Evolutionary conservation across 2,113 vertebrate species (phyloP), one percentile per base, ranked within the genome.

Genomic region (Phyllostomus hastatus): DNA sequence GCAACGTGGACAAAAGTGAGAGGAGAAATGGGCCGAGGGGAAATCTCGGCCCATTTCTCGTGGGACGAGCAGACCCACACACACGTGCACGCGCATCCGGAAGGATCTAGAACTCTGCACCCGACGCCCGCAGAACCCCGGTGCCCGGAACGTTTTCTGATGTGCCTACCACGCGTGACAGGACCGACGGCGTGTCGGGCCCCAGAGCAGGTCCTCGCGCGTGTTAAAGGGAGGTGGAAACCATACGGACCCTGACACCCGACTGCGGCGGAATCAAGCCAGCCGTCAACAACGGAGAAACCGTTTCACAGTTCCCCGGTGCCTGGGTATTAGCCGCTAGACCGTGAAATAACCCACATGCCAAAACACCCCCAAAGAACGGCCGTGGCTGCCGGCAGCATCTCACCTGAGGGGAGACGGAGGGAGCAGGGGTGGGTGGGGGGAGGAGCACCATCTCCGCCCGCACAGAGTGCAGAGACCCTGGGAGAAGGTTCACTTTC

Each of bases 31-130:
- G 67, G 38, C 57, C 20, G 4, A 12, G 7, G 57, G 57, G 43
- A 38, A 38, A 31, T 5, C 24, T n/a, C 10, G 67, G 41, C 57
- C 17, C 43, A 33, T 24, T n/a, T 33, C 41, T 50, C 59, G 54
- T 1, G 31, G 81, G 54, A 17, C 0, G 31, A 54, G 35, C 43
- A 43, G 43, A 5, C 6, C 1, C 76, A 4, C 48, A 14, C 31
- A 17, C 16, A 8, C n/a, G 5, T 2, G 2, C 24, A 86, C 1
- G 1, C 7, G 2, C 35, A 38, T 20, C 12, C 1, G 41, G 20
- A 22, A 66, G 43, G 43, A 9, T 1, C 1, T 0, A 64, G 43
- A 26, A 38, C 72, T 14, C 5, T 4, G n/a, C 24, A 15, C 57
- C 43, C 2, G 73, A 50, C 41, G 1, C 61, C 41, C 10, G 43